A percentile compares a stretch with the other conserved stretches of the same genome.
phyloP scores from a whole-genome alignment of 1,140 invertebrate genomes.

The Muscidifurax raptorellus region DNA sequence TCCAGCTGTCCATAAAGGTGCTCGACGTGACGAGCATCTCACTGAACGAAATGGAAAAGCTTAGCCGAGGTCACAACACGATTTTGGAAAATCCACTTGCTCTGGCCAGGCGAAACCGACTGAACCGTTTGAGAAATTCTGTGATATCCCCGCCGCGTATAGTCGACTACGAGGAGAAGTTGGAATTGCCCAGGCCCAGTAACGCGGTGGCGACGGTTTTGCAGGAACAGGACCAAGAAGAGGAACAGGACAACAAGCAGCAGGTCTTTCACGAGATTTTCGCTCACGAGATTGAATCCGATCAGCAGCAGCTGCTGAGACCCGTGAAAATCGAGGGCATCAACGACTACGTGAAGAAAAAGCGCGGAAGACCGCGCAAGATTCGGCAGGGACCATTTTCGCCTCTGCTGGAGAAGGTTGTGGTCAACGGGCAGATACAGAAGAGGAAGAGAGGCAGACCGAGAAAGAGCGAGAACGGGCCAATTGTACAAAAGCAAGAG shows the following conservation, averaged over 20 bases:
- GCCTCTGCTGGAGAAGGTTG: background rate
- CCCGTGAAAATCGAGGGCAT: conserved; percentile 4
- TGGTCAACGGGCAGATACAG: conserved; percentile 6
- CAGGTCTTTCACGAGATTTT: background rate
- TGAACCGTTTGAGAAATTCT: background rate
- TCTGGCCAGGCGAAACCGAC: background rate
- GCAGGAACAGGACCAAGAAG: conserved; percentile 3
- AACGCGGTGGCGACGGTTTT: conserved; percentile 47
- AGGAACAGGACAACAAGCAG: background rate
- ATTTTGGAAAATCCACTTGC: conserved; percentile 39
- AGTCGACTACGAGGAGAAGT: background rate
- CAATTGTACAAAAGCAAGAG: background rate
- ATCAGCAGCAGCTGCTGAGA: background rate
- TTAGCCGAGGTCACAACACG: conserved; percentile 5
- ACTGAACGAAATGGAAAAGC: conserved; percentile 39
- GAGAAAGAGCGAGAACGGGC: conserved; percentile 5
- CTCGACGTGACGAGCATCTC: conserved; percentile 48
- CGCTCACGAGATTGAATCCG: background rate
- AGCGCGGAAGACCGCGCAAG: conserved; percentile 34
- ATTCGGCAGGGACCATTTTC: background rate
- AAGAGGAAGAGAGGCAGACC: conserved; percentile 44
- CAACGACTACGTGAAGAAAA: conserved; percentile 40
- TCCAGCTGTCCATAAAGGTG: conserved; percentile 31
- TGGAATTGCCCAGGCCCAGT: conserved; percentile 10
- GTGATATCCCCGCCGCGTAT: background rate